Evolutionary conservation across 2,113 vertebrate species (phyloP).

Genomic region (Nycticebus coucang): DNA sequence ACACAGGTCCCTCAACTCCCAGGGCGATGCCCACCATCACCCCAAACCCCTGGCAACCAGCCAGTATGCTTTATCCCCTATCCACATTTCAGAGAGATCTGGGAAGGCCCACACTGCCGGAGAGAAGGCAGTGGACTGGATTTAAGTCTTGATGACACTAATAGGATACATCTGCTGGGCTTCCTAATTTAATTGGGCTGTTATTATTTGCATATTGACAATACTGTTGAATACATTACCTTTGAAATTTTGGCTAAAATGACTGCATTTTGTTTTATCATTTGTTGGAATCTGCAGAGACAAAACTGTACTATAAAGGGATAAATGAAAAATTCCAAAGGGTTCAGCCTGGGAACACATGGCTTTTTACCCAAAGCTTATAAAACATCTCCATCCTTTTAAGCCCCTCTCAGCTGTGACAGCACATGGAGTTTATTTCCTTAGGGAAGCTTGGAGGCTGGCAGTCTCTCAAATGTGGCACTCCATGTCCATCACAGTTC

Average conservation of each 20-base stretch:
- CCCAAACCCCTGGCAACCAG: rapidly evolving
- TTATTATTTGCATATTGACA: background rate
- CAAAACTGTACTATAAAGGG: background rate
- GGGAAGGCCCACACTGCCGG: background rate
- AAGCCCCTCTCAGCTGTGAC: background rate
- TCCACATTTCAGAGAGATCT: background rate
- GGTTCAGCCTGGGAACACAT: background rate
- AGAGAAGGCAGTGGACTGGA: background rate
- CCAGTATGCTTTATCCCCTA: background rate
- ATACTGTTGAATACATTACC: background rate
- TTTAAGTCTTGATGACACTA: background rate
- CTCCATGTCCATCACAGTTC: no score
- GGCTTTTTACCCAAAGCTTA: background rate
- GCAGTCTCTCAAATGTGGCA: background rate
- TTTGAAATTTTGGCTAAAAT: background rate
- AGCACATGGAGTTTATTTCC: background rate
- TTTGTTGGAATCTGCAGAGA: background rate
- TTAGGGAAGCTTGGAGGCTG: background rate
- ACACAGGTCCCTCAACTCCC: background rate
- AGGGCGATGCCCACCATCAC: background rate
- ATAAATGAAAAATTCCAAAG: background rate
- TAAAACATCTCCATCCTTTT: background rate
- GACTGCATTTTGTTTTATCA: background rate
- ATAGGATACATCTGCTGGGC: conserved; percentile 4
- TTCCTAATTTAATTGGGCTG: background rate